Base-by-base conservation (phyloP, 2,888 invertebrate species). In the Caenorhabditis parvicauda region DNA sequence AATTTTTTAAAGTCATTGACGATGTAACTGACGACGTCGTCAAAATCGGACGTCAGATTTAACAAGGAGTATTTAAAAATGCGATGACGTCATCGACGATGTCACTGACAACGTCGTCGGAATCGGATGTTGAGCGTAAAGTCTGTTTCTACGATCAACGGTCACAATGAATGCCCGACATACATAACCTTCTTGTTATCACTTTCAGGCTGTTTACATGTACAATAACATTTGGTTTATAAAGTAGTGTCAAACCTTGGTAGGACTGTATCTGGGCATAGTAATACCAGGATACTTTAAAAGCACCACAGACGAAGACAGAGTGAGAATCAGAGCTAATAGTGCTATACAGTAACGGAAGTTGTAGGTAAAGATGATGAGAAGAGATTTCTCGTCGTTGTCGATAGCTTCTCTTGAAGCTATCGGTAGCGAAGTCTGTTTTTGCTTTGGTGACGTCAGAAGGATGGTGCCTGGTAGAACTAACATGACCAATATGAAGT, bases 401-500 rank as follows among this genome's bases (percentile, higher is more conserved):
- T 49, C 49, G 17, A 32, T 21, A 3, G 24, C 9, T 39, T 55
- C 55, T 7, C 45, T 41, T 1, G 28, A 6, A 24, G 41, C 22
- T 27, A 45, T 45, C 9, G 44, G 12, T 1, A 28, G 12, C 3
- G 44, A 12, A 4, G 21, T 2, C 6, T 14, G 28, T 25, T 52
- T 52, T 9, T 35, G n/a, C n/a, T n/a, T n/a, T 17, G 58, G 55
- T 5, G 48, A 27, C 0, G 56, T 66, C 0, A 69, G 28, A 42
- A 66, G 59, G 2, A 69, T 58, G 0, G 62, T 51, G 32, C 54
- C 47, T 4, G 72, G 72, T 12, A 72, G 57, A 37, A 72, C 56
- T 4, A 72, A 49, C 29, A 93, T 85, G 88, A 93, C 91, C 54
- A 98, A 84, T 27, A 92, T 80, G 82, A 92, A 94, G 84, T 95